A percentile compares a stretch with the other conserved stretches of the same genome.
phyloP scores from a whole-genome alignment of 2,113 vertebrate species.

The Petaurus breviceps region DNA sequence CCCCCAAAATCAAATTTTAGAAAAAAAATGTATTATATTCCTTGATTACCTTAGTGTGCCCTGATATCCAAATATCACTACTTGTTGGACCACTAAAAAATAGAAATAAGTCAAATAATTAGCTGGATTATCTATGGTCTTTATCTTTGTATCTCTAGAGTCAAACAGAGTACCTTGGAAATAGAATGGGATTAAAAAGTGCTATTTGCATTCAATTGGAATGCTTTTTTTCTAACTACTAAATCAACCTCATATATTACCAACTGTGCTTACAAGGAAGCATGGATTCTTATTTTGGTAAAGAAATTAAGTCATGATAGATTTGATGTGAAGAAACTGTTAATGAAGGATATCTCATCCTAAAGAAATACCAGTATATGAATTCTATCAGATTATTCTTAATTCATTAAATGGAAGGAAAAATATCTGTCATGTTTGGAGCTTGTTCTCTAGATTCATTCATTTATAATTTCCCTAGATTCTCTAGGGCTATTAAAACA shows the following conservation, averaged over 20 bases:
- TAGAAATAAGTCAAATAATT: background rate
- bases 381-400: background rate
- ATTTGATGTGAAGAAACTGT: background rate
- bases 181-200: background rate
- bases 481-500: background rate
- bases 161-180: background rate
- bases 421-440: background rate
- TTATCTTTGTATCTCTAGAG: background rate
- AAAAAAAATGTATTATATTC: background rate
- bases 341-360: background rate
- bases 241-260: background rate
- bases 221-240: background rate
- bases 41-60: background rate
- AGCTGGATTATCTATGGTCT: background rate
- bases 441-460: background rate
- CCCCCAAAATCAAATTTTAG: background rate
- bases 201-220: background rate
- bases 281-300: background rate
- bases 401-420: background rate
- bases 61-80: background rate
- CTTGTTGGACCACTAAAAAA: background rate
- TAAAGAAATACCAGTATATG: background rate
- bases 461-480: background rate
- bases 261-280: background rate
- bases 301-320: background rate